These are phyloP conservation scores for Dipodomys stephensi DNA, from an alignment of 2,113 vertebrate genomes.

Conservation along the genomic window DNA sequence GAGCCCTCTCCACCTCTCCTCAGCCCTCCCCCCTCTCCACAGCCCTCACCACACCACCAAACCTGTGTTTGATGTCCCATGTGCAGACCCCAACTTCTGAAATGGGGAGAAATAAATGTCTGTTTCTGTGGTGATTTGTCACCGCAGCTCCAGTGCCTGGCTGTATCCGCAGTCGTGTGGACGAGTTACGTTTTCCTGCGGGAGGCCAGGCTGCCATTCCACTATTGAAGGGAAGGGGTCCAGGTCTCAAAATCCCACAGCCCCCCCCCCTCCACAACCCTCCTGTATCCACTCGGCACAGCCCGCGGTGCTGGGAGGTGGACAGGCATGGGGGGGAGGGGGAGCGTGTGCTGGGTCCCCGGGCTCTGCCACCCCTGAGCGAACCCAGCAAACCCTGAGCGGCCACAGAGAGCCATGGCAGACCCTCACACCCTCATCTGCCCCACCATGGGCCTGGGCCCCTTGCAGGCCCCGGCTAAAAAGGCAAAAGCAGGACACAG, in stretches of 20 bases:
- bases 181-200: background rate
- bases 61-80: background rate
- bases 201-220: background rate
- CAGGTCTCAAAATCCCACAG: background rate
- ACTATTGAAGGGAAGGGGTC: background rate
- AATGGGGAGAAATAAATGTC: background rate
- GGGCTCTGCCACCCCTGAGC: background rate
- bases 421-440: background rate
- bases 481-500: background rate
- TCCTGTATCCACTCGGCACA: no score
- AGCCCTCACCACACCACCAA: background rate
- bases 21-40: background rate
- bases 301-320: no score
- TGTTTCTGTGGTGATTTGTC: background rate
- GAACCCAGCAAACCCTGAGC: accelerated
- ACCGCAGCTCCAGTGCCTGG: background rate
- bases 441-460: no score
- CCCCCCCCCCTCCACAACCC: no score
- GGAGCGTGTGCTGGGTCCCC: background rate
- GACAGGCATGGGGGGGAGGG: background rate
- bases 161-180: no score
- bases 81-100: background rate
- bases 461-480: background rate
- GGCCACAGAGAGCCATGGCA: no score
- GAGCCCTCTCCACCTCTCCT: no score